Base-by-base conservation (phyloP, 2,113 vertebrate species). In the Collichthys lucidus region DNA sequence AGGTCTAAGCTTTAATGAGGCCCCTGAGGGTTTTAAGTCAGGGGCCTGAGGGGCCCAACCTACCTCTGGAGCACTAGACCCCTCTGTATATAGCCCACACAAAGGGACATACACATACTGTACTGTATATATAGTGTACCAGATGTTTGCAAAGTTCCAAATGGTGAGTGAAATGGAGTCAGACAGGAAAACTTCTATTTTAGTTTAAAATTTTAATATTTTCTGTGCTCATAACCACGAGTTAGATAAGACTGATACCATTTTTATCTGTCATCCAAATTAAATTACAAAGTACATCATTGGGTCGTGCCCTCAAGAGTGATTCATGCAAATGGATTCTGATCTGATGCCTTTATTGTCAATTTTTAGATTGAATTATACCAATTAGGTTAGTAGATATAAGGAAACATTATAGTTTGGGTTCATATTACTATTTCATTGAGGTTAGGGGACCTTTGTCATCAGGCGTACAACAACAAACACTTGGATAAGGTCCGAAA, bases 1-100 rank as follows among this genome's bases (percentile, higher is more conserved):
- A 24, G 46, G 61, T 79, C 64, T 73, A 50, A 17, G 49, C 66
- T 79, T 40, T 89, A 90, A 91, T 83, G 61, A 93, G 72, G 46
- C 80, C 72, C 82, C 74, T 20, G 29, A 26, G 77, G 62, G 65
- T 46, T 73, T 78, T 44, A n/a, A 78, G 63, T 63, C 53, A 52
- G 20, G 24, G 49, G 19, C 55, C 61, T 74, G 4, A 61, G 68
- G 74, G 77, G 49, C 40, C 35, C 35, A 40, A 40, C 35, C 20
- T 4, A 20, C 19, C 31, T n/a, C 64, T 14, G 56, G 52, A 65
- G 65, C 42, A 61, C 53, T 14, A 40, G 71, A 78, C 74, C 68
- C 14, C 49, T 78, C 26, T 79, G 26, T 65, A 59, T 47, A 53
- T 73, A 57, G 26, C 79, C 61, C 40, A 46, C 46, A 71, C n/a